Evolutionary conservation across 2,888 invertebrate genomes (phyloP).

Genomic region (Urechis unicinctus): DNA sequence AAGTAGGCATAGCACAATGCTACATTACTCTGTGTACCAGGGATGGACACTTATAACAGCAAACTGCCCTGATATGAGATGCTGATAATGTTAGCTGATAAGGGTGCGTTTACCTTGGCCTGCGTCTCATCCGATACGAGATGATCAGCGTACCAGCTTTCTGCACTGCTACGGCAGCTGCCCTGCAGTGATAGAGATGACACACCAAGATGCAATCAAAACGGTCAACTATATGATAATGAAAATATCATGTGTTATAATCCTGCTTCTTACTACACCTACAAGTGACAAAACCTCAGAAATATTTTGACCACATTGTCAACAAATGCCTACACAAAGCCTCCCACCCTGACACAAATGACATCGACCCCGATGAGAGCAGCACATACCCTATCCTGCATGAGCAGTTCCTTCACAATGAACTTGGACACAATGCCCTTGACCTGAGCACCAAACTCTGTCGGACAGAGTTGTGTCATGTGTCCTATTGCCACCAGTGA

Average conservation of each 20-base stretch:
- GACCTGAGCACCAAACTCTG: slow-evolving; percentile 80
- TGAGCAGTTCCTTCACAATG: slow-evolving; percentile 90
- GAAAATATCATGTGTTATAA: background rate
- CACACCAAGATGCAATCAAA: no score
- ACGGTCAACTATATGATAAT: no score
- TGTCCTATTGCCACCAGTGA: slow-evolving; percentile 92
- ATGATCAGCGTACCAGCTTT: slow-evolving; percentile 79
- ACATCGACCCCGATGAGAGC: background rate
- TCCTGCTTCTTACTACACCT: no score
- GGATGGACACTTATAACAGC: background rate
- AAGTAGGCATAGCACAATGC: no score
- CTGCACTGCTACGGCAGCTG: slow-evolving; percentile 32
- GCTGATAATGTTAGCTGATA: no score
- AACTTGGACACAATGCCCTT: slow-evolving; percentile 85
- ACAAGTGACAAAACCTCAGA: background rate
- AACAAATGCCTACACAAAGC: background rate
- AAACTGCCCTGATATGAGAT: no score
- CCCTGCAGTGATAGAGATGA: no score
- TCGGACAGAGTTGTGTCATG: slow-evolving; percentile 85
- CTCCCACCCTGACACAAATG: background rate
- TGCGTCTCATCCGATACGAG: slow-evolving; percentile 80
- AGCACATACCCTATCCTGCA: slow-evolving; percentile 54
- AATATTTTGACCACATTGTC: background rate
- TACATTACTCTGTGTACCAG: no score
- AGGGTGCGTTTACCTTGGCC: slow-evolving; percentile 65